These are phyloP conservation scores for Meiosimyza platycephala DNA, from an alignment of 2,888 invertebrate species.

Conservation along the genomic window DNA sequence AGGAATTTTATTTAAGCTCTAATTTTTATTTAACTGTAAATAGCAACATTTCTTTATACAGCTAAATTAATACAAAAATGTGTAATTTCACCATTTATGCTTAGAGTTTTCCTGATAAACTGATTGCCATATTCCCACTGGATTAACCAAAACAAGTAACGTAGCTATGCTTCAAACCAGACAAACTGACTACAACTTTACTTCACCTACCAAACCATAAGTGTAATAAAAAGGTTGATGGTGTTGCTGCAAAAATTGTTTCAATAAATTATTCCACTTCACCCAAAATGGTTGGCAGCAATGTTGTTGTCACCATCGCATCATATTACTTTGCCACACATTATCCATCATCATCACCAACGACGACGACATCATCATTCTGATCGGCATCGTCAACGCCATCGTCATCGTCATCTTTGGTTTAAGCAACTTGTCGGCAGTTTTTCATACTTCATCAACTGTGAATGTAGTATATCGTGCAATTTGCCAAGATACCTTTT, in stretches of 20 bases:
- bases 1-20: too few species aligned
- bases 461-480: too few species aligned
- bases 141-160: neutral
- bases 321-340: constrained; percentile 24
- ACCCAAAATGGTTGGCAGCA: constrained; percentile 21
- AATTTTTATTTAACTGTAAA: too few species aligned
- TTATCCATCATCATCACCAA: constrained; percentile 17
- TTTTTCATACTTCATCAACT: too few species aligned
- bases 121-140: constrained; percentile 2
- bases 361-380: constrained; percentile 1
- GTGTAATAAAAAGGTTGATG: neutral
- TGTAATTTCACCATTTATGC: constrained; percentile 5
- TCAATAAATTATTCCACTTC: constrained; percentile 12
- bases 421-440: too few species aligned
- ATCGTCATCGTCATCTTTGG: neutral
- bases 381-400: neutral
- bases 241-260: neutral
- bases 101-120: constrained; percentile 17
- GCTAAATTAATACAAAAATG: neutral
- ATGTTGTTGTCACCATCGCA: constrained; percentile 30
- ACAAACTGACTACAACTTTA: neutral
- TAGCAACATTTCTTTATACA: too few species aligned
- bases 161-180: neutral
- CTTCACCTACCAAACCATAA: neutral
- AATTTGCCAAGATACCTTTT: too few species aligned